These are phyloP conservation scores for Orthosia gracilis DNA, from an alignment of 2,888 invertebrate genomes.

Conservation along the genomic window DNA sequence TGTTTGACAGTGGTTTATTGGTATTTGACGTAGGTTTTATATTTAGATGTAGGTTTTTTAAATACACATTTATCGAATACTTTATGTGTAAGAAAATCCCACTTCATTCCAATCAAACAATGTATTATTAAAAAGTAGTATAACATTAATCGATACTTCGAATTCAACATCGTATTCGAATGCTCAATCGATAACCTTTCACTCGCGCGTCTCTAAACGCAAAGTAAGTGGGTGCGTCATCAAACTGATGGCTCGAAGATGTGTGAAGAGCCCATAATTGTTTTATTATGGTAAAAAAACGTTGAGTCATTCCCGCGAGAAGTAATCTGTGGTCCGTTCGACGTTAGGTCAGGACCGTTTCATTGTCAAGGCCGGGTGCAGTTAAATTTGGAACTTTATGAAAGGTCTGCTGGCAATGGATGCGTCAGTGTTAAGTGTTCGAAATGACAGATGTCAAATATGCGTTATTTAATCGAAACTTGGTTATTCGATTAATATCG, in stretches of 20 bases:
- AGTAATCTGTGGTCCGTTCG: conserved; percentile 47
- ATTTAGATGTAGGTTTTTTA: background rate
- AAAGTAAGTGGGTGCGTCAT: conserved; percentile 62
- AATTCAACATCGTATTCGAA: conserved; percentile 17
- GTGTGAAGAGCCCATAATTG: conserved; percentile 73
- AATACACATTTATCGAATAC: background rate
- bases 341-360: conserved; percentile 29
- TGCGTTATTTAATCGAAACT: background rate
- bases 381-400: background rate
- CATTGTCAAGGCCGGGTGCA: conserved; percentile 25
- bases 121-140: background rate
- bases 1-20: background rate
- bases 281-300: conserved; percentile 75
- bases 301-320: conserved; percentile 63
- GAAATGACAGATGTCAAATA: background rate
- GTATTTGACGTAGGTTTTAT: background rate
- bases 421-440: background rate
- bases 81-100: too few species aligned
- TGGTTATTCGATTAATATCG: too few species aligned
- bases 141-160: conserved; percentile 22
- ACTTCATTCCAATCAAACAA: background rate
- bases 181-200: conserved; percentile 57
- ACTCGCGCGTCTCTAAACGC: conserved; percentile 55
- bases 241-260: conserved; percentile 62
- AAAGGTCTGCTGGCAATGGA: too few species aligned